Percentiles rank a stretch among this genome's conserved stretches.
Conservation (phyloP, 2,797 vertebrate species). For the Spondyliosoma cantharus region DNA sequence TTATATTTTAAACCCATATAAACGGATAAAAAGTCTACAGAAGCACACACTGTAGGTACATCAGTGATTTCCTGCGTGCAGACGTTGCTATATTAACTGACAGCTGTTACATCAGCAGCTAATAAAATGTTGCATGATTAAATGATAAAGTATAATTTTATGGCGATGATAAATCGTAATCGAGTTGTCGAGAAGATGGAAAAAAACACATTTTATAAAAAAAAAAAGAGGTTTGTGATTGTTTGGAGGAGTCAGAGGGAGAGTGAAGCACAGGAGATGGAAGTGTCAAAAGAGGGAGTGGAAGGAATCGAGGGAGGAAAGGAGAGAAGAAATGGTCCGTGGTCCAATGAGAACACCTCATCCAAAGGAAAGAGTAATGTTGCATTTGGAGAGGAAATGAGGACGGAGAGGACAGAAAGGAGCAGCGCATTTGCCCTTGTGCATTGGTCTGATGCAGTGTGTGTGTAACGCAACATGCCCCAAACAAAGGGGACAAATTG, state of each 20-base stretch:
- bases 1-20: neutral
- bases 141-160: neutral
- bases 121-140: neutral
- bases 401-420: constrained; percentile 11
- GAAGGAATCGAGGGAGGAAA: constrained; percentile 47
- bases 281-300: constrained; percentile 61
- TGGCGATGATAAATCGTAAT: neutral
- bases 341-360: constrained; percentile 72
- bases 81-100: neutral
- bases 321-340: constrained; percentile 58
- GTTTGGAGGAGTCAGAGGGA: constrained; percentile 15
- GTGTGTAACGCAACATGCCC: constrained; percentile 30
- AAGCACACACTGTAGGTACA: neutral
- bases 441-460: constrained; percentile 16
- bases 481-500: constrained; percentile 1
- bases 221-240: neutral
- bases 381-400: constrained; percentile 66
- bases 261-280: constrained; percentile 35
- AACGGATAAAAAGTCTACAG: neutral
- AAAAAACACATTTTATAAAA: neutral
- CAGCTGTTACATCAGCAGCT: neutral
- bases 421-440: constrained; percentile 24
- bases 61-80: neutral
- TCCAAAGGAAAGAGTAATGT: constrained; percentile 72
- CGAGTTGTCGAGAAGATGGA: neutral